Base-by-base conservation (phyloP, 2,797 vertebrate genomes). In the Telmatherina bonti region DNA sequence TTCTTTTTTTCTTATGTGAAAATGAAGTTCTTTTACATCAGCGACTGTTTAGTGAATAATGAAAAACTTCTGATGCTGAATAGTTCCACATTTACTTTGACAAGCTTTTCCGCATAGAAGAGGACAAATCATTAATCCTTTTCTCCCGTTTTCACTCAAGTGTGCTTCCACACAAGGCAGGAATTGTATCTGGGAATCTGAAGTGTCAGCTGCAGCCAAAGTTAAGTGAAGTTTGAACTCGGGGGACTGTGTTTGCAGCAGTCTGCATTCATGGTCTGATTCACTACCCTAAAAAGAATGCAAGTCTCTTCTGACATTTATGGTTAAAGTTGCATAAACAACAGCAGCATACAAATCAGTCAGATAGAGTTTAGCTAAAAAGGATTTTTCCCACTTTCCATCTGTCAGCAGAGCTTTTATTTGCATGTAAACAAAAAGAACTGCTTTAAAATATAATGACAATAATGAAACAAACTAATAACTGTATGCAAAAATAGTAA, bases 21-120 rank as follows among this genome's bases (percentile, higher is more conserved):
- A 77, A 68, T 70, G 36, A 29, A 52, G n/a, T 60, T 76, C 3
- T 70, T 65, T 62, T 36, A 62, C 36, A 45, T 76, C 64, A 80
- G 69, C 70, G 77, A 64, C 60, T 71, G 35, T 56, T 57, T 80
- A 22, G 43, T 82, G 60, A 74, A 84, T 83, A 85, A 89, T 85
- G 55, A 69, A 86, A 81, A 76, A 38, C 61, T 68, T 74, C 72
- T 83, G 79, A 82, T 64, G 83, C 56, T 70, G 76, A 76, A 82
- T 70, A 66, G 62, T 82, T 82, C 85, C 41, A 72, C 77, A 85
- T 82, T 78, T 71, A 62, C 65, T 75, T 89, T 77, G 83, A 81
- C 79, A 77, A 87, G 76, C 51, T 70, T 85, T 82, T 89, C 61
- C 76, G 65, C 43, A 53, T 57, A 53, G 60, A 56, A 58, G 52